A percentile compares a stretch with the other conserved stretches of the same genome.
Conservation (phyloP, 1,140 invertebrate genomes). For the Aphelenchoides fujianensis region DNA sequence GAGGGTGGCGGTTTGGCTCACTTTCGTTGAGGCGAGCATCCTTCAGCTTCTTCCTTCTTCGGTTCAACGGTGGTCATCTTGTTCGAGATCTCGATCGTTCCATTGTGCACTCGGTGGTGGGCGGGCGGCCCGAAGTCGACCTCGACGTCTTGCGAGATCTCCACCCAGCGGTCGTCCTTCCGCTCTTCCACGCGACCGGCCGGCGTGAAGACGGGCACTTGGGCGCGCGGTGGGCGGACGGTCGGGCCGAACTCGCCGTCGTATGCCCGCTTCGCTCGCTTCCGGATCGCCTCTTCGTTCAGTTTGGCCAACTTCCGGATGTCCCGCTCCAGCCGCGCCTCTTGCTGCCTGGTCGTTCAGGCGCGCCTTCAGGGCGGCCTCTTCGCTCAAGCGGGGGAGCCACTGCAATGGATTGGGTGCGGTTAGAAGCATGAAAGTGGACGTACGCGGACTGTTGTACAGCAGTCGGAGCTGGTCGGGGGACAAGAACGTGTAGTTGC, state of each 20-base stretch:
- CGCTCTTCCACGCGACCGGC: background rate
- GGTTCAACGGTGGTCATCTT: background rate
- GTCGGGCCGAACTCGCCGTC: background rate
- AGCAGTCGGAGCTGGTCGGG: background rate
- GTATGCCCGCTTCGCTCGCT: background rate
- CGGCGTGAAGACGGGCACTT: background rate
- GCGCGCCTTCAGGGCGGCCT: background rate
- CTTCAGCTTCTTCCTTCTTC: background rate
- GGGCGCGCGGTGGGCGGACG: background rate
- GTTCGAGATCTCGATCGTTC: background rate
- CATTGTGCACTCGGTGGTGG: background rate
- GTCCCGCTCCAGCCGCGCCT: background rate
- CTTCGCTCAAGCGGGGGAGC: background rate
- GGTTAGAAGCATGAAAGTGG: background rate
- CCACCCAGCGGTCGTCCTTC: background rate
- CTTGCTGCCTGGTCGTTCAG: background rate
- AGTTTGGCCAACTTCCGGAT: constrained; percentile 6
- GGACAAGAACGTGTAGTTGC: constrained; percentile 13
- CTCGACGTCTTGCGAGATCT: background rate
- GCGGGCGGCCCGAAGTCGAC: background rate
- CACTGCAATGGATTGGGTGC: background rate
- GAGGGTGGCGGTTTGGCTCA: background rate
- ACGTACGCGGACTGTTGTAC: constrained; percentile 17
- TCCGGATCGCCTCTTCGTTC: background rate
- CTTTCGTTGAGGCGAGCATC: background rate